These are phyloP conservation scores for Hetaerina titia DNA, from an alignment of 2,888 invertebrate species.

Conservation along the genomic window DNA sequence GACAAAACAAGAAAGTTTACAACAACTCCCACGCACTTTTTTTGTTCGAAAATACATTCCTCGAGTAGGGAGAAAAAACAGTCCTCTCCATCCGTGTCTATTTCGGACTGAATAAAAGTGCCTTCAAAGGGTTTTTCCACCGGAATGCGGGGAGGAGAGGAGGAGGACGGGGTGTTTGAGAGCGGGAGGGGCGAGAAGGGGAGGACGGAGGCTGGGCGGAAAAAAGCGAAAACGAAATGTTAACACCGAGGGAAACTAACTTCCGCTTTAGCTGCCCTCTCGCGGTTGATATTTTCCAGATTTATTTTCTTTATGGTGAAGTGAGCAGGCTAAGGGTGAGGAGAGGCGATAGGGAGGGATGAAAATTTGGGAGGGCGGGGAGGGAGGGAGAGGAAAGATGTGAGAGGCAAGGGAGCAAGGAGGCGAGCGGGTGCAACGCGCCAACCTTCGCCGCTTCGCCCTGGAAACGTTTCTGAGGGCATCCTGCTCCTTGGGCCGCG, in stretches of 20 bases:
- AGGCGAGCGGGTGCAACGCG: neutral
- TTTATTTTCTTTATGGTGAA: conserved; percentile 56
- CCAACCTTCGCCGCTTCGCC: neutral
- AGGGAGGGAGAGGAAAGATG: neutral
- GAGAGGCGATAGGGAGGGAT: conserved; percentile 13
- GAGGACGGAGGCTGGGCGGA: neutral
- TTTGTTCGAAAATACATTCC: neutral
- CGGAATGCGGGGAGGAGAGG: neutral
- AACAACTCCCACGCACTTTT: neutral
- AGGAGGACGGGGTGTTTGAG: neutral
- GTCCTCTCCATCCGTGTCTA: conserved; percentile 5
- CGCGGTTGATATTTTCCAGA: conserved; percentile 51
- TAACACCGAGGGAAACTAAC: conserved; percentile 39
- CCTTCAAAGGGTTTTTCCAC: conserved; percentile 37
- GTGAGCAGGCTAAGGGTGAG: neutral
- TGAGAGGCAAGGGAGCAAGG: neutral
- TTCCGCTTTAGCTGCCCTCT: conserved; percentile 50
- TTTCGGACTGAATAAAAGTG: conserved; percentile 39
- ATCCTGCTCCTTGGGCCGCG: no score
- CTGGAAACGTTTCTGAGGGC: neutral
- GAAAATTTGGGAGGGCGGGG: conserved; percentile 10
- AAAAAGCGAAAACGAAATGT: conserved; percentile 53
- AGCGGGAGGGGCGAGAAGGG: neutral
- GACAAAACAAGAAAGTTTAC: neutral
- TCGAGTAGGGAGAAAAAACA: conserved; percentile 8